phyloP scores from a whole-genome alignment of 2,797 vertebrate genomes.

The Bovichtus diacanthus region DNA sequence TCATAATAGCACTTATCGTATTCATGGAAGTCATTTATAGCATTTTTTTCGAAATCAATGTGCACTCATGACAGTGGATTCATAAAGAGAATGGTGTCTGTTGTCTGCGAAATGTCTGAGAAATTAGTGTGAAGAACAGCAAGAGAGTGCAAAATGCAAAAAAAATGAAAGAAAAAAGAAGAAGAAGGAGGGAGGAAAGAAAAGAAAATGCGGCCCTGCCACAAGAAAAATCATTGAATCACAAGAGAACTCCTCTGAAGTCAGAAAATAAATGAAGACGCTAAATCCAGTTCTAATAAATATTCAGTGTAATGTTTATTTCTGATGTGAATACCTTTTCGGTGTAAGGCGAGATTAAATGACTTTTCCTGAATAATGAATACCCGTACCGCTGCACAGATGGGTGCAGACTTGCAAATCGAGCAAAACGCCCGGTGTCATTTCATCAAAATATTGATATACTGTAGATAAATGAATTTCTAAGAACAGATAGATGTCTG shows the following conservation, averaged over 20 bases:
- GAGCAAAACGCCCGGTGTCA: conserved; percentile 3
- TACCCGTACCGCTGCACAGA: background rate
- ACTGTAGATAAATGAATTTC: conserved; percentile 11
- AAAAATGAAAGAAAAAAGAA: background rate
- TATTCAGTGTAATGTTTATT: conserved; percentile 39
- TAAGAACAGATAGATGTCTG: conserved; percentile 1
- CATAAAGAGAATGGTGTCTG: conserved; percentile 4
- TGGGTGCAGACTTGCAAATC: conserved; percentile 12
- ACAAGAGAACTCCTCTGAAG: conserved; percentile 22
- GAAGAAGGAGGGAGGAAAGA: background rate
- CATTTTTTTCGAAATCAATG: conserved; percentile 16
- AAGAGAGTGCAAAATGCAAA: conserved; percentile 14
- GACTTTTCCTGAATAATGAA: conserved; percentile 5
- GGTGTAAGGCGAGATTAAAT: background rate
- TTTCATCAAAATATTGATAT: conserved; percentile 5
- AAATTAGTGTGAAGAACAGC: conserved; percentile 21
- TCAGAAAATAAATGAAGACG: conserved; percentile 31
- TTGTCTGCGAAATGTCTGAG: conserved; percentile 12
- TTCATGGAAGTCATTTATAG: background rate
- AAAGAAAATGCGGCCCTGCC: background rate
- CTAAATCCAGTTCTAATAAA: conserved; percentile 28
- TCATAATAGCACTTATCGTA: conserved; percentile 14
- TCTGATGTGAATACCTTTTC: conserved; percentile 16
- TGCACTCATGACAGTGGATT: conserved; percentile 23
- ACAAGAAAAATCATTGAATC: conserved; percentile 21